phyloP scores from a whole-genome alignment of 2,888 invertebrate genomes.

The Sinohyriopsis cumingii region DNA sequence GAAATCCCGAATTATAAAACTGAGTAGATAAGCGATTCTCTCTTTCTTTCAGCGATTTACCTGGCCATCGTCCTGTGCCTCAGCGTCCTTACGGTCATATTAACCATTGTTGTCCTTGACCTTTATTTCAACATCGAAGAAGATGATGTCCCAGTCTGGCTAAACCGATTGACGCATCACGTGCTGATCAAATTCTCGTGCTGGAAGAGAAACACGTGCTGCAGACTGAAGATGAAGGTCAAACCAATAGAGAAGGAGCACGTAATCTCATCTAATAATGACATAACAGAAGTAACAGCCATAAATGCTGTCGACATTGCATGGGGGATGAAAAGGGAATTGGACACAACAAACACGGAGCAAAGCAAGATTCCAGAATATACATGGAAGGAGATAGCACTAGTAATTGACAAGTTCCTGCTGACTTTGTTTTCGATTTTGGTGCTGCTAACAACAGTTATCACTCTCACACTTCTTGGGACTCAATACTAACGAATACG shows the following conservation, averaged over 20 bases:
- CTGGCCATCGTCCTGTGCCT: constrained; percentile 30
- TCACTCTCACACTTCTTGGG: constrained; percentile 1
- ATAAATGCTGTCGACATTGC: not conserved
- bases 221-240: not conserved
- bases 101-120: constrained; percentile 33
- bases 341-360: no score
- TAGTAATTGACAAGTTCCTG: constrained; percentile 32
- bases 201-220: constrained; percentile 16
- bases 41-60: constrained; percentile 28
- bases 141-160: constrained; percentile 26
- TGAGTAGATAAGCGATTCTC: not conserved
- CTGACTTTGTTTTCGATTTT: constrained; percentile 26
- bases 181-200: constrained; percentile 20
- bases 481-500: not conserved
- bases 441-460: not conserved
- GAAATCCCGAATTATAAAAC: no score
- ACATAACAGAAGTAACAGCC: not conserved
- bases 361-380: constrained; percentile 6
- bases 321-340: not conserved
- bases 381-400: constrained; percentile 33
- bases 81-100: constrained; percentile 32
- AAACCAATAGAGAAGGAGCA: not conserved
- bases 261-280: not conserved
- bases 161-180: constrained; percentile 17
- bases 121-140: constrained; percentile 35